phyloP scores from a whole-genome alignment of 2,888 invertebrate genomes.

The Clepsis dumicolana region DNA sequence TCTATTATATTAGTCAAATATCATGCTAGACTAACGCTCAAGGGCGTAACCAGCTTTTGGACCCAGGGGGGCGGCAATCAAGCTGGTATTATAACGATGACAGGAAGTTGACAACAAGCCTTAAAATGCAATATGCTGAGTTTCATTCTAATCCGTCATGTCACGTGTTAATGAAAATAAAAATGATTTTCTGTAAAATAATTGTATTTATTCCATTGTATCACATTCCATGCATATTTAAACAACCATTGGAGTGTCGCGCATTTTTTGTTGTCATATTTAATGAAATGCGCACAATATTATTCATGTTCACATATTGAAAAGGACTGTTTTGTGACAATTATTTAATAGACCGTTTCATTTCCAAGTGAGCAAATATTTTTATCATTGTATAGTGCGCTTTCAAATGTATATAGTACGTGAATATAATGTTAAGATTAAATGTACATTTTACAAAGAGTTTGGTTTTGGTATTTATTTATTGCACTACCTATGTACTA shows the following conservation, averaged over 20 bases:
- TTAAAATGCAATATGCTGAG: not conserved
- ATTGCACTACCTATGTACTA: too few species aligned
- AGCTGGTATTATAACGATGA: too few species aligned
- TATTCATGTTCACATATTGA: conserved; percentile 23
- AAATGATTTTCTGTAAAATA: not conserved
- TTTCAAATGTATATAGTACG: conserved; percentile 82
- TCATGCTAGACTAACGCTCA: too few species aligned
- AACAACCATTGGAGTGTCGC: not conserved
- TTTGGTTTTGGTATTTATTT: conserved; percentile 52
- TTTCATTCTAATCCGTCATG: not conserved
- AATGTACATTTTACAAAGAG: conserved; percentile 84
- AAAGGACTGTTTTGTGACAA: conserved; percentile 29
- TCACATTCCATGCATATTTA: not conserved
- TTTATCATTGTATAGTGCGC: conserved; percentile 81
- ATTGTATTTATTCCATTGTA: not conserved
- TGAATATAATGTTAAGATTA: conserved; percentile 80
- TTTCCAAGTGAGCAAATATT: conserved; percentile 58
- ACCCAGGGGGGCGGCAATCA: too few species aligned
- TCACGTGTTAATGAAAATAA: not conserved
- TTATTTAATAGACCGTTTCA: conserved; percentile 39
- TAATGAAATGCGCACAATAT: conserved; percentile 41
- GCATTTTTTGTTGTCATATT: conserved; percentile 38
- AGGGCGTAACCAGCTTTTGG: too few species aligned
- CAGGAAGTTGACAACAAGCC: too few species aligned
- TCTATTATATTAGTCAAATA: too few species aligned